Percentiles rank a stretch among this genome's conserved stretches.
Conservation (phyloP, 1,140 invertebrate genomes). For the Euschistus heros region DNA sequence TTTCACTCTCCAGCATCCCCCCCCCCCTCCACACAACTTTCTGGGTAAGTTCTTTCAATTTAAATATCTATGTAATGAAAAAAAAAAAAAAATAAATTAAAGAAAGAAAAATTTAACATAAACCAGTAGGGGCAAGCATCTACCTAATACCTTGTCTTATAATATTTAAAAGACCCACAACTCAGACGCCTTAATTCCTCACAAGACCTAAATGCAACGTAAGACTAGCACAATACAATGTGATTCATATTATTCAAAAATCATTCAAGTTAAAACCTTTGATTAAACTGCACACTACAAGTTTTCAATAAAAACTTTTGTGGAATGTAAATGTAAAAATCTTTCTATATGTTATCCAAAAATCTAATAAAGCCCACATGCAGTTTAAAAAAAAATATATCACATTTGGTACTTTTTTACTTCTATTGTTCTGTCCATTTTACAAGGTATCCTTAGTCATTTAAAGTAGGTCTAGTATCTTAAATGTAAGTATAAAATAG, state of each 20-base stretch:
- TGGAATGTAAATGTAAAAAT: conserved; percentile 5
- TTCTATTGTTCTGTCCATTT: neutral
- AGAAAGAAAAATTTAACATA: neutral
- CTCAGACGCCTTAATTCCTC: neutral
- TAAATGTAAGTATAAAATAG: neutral
- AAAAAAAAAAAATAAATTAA: neutral
- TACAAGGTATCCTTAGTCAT: neutral
- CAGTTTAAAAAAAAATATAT: conserved; percentile 1
- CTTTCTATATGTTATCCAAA: neutral
- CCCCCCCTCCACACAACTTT: neutral
- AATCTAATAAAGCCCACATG: neutral
- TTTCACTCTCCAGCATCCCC: neutral
- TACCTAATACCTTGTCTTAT: neutral
- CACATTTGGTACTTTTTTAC: neutral
- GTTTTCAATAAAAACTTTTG: neutral
- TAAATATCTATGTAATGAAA: neutral
- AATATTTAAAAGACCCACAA: neutral
- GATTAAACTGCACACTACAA: conserved; percentile 1
- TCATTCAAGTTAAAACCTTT: neutral
- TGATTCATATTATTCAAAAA: neutral
- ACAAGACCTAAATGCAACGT: neutral
- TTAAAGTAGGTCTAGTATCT: neutral
- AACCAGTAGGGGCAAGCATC: neutral
- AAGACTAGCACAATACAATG: conserved; percentile 1
- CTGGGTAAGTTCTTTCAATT: neutral